A percentile compares a stretch with the other conserved stretches of the same genome.
These are phyloP conservation scores for Stenoptilia bipunctidactyla DNA, from an alignment of 2,888 invertebrate genomes.

Conservation along the genomic window DNA sequence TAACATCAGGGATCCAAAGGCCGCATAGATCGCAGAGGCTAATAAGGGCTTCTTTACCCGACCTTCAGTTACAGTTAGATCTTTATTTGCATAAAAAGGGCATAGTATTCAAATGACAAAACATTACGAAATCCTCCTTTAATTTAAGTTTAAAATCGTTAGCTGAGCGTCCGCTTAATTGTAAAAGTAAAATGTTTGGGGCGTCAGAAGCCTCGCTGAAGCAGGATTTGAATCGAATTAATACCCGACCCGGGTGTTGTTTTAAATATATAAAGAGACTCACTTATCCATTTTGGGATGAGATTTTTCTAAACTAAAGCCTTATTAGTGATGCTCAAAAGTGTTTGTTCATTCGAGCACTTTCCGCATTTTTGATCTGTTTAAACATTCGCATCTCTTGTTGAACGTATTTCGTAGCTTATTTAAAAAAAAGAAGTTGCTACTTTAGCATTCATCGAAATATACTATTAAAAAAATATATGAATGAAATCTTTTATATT, in stretches of 20 bases:
- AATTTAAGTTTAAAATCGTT: slow-evolving; percentile 63
- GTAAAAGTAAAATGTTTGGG: background rate
- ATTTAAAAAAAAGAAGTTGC: no score
- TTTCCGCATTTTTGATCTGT: no score
- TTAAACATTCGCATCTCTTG: no score
- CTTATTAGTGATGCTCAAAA: no score
- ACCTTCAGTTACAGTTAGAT: slow-evolving; percentile 35
- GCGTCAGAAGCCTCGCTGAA: slow-evolving; percentile 17
- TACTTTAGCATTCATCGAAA: no score
- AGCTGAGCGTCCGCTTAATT: slow-evolving; percentile 15
- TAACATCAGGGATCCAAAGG: slow-evolving; percentile 38
- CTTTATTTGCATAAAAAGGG: slow-evolving; percentile 63
- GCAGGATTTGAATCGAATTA: slow-evolving; percentile 52
- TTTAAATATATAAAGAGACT: no score
- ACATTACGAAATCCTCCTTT: slow-evolving; percentile 49
- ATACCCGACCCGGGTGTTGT: slow-evolving; percentile 24
- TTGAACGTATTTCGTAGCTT: no score
- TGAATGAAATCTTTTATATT: no score
- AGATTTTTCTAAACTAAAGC: no score
- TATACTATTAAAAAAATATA: no score
- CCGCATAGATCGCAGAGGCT: slow-evolving; percentile 38
- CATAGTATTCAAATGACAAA: slow-evolving; percentile 50
- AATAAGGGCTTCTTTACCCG: slow-evolving; percentile 34
- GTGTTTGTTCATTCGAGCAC: no score
- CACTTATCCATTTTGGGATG: no score